These are phyloP conservation scores for Sterna hirundo DNA, from an alignment of 2,113 vertebrate species.

Conservation along the genomic window DNA sequence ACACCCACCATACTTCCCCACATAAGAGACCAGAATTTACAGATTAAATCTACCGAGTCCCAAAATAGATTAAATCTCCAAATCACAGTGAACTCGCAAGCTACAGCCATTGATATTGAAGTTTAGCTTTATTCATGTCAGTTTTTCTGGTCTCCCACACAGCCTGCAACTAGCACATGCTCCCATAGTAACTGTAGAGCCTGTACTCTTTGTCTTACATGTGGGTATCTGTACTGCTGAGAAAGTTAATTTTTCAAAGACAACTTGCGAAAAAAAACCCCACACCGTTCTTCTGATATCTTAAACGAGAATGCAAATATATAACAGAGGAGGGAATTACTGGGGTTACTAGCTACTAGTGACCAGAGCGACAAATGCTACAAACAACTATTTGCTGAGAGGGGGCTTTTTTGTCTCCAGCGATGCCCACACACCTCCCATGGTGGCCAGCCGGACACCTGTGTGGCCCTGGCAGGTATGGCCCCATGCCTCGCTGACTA, in stretches of 20 bases:
- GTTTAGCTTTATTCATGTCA: neutral
- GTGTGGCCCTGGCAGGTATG: rapidly evolving
- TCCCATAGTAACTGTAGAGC: neutral
- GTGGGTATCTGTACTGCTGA: neutral
- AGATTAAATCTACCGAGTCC: neutral
- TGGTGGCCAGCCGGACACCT: neutral
- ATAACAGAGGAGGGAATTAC: neutral
- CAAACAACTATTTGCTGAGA: neutral
- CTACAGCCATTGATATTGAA: neutral
- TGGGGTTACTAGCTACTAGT: neutral
- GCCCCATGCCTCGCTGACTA: rapidly evolving
- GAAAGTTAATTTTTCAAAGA: neutral
- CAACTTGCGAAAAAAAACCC: neutral
- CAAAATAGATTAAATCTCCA: neutral
- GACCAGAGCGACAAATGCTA: neutral
- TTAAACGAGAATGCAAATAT: neutral
- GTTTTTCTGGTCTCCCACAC: neutral
- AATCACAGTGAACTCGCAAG: neutral
- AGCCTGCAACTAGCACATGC: neutral
- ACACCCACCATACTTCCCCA: neutral
- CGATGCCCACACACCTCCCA: neutral
- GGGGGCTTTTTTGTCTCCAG: neutral
- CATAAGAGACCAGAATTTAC: neutral
- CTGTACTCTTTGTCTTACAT: neutral
- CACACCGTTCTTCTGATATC: neutral